Conservation (phyloP, 2,888 invertebrate species). For the Meghimatium bilineatum region DNA sequence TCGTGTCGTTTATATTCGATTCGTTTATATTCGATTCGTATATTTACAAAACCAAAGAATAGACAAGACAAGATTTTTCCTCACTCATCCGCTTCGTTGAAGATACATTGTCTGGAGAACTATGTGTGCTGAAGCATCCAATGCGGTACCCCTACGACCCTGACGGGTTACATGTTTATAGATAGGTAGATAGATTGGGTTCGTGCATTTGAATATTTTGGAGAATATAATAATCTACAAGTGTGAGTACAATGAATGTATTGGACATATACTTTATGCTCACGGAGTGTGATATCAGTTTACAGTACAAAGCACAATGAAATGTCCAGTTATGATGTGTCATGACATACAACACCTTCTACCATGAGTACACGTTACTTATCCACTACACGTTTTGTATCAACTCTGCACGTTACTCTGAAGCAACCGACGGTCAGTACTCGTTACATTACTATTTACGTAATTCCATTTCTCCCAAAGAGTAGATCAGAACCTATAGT, state of each 20-base stretch:
- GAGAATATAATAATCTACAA: neutral
- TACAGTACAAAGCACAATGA: neutral
- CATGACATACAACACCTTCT: neutral
- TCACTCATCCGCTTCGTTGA: too few relatives aligned
- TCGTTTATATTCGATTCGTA: too few relatives aligned
- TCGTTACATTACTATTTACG: conserved; percentile 10
- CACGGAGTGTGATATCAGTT: neutral
- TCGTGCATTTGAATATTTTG: too few relatives aligned
- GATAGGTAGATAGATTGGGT: too few relatives aligned
- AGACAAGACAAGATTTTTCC: too few relatives aligned
- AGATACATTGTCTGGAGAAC: too few relatives aligned
- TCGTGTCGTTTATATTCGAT: too few relatives aligned
- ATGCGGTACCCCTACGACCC: too few relatives aligned
- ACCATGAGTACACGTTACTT: conserved; percentile 5
- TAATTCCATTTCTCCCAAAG: neutral
- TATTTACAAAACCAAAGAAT: too few relatives aligned
- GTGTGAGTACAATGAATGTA: neutral
- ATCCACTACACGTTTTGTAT: neutral
- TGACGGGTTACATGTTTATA: too few relatives aligned
- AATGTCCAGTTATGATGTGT: neutral
- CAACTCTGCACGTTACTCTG: conserved; percentile 17
- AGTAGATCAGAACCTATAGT: neutral
- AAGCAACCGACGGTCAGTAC: neutral
- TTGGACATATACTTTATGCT: neutral
- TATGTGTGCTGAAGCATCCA: too few relatives aligned